phyloP scores from a whole-genome alignment of 2,888 invertebrate genomes.

The Microctonus aethiopoides region DNA sequence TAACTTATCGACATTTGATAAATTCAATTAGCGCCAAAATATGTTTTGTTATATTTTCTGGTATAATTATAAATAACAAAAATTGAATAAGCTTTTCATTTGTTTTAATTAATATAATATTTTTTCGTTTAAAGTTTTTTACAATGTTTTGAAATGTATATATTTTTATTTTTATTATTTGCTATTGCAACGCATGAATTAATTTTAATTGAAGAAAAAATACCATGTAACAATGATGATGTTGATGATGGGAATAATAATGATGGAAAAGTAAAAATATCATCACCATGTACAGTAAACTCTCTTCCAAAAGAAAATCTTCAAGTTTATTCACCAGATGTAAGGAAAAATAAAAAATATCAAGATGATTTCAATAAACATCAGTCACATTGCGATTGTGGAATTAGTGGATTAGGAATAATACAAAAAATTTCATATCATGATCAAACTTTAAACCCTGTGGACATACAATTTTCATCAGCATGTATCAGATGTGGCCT shows the following conservation, averaged over 20 bases:
- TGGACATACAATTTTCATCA: conserved; percentile 53
- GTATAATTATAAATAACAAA: too few species aligned
- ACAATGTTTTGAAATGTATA: neutral
- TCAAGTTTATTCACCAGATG: neutral
- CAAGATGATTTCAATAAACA: neutral
- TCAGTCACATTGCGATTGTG: conserved; percentile 40
- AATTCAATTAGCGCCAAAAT: too few species aligned
- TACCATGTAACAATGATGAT: too few species aligned
- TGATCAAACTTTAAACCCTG: conserved; percentile 19
- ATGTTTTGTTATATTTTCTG: too few species aligned
- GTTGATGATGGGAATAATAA: too few species aligned
- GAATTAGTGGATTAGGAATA: conserved; percentile 44
- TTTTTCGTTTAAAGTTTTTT: neutral
- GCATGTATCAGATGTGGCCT: conserved; percentile 60
- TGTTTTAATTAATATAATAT: too few species aligned
- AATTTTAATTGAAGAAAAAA: neutral
- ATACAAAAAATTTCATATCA: conserved; percentile 54
- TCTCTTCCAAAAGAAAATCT: neutral
- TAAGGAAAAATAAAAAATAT: neutral
- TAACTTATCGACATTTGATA: neutral
- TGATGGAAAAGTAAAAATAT: too few species aligned
- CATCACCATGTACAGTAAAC: neutral
- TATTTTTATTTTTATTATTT: neutral
- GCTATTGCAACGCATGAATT: neutral
- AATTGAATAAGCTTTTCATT: too few species aligned